A percentile compares a stretch with the other conserved stretches of the same genome.
Conservation (phyloP, 2,113 vertebrate species). For the Hemiprocne comata region DNA sequence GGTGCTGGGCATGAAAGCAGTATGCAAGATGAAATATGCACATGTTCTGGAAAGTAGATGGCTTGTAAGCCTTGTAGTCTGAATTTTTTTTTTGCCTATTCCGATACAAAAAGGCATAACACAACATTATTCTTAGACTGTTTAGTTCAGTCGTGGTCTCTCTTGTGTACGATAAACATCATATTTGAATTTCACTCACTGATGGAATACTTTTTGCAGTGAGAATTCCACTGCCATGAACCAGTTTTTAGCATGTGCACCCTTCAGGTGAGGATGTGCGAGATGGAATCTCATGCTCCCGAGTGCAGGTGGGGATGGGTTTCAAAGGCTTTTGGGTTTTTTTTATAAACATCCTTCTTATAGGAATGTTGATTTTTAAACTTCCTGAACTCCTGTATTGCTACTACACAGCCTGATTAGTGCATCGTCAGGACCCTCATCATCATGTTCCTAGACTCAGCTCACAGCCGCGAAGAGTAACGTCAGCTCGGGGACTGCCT, state of each 20-base stretch:
- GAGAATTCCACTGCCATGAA: not conserved
- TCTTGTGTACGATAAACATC: not conserved
- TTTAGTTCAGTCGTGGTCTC: not conserved
- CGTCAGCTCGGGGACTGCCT: not conserved
- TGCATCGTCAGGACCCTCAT: fast-evolving
- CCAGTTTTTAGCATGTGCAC: fast-evolving
- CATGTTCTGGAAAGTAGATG: not conserved
- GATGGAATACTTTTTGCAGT: not conserved
- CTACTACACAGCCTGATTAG: not conserved
- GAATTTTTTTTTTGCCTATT: not conserved
- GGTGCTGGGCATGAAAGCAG: not conserved
- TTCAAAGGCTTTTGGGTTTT: not conserved
- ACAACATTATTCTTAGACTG: not conserved
- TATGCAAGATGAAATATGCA: not conserved
- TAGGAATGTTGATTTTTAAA: not conserved
- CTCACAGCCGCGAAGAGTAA: not conserved
- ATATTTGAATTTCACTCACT: not conserved
- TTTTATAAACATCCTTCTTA: not conserved
- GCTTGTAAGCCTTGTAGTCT: not conserved
- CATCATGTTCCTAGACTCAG: fast-evolving
- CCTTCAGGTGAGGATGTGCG: not conserved
- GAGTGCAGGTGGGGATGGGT: not conserved
- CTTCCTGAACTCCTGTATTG: not conserved
- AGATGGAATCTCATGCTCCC: not conserved
- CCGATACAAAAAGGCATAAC: not conserved